Evolutionary conservation across 37 sponge, comb jelly and placozoan genomes (phyloP).

Genomic region (Mnemiopsis leidyi): DNA sequence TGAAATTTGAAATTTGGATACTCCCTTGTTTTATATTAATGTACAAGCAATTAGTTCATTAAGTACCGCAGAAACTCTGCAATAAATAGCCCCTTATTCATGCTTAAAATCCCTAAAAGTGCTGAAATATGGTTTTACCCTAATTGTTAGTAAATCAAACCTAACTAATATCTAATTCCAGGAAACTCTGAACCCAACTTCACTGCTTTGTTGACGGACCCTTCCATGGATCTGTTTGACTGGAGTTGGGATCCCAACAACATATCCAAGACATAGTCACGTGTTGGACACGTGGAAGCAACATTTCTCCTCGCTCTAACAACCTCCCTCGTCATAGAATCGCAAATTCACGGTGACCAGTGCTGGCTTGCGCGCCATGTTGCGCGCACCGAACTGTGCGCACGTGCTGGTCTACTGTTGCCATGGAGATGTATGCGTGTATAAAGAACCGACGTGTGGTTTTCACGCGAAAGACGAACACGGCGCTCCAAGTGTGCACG

Average conservation of each 20-base stretch:
- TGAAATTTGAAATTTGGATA: no score
- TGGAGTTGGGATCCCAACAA: conserved; percentile 62
- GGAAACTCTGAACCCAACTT: conserved; percentile 60
- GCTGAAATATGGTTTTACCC: neutral
- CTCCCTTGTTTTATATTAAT: no score
- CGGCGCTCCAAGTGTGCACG: neutral
- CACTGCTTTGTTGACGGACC: conserved; percentile 56
- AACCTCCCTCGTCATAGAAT: neutral
- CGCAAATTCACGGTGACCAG: neutral
- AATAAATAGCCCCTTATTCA: no score
- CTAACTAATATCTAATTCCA: neutral
- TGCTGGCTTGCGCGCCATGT: neutral
- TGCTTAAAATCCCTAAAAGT: no score
- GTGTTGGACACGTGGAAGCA: neutral
- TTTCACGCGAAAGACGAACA: neutral
- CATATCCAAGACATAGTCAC: conserved; percentile 26
- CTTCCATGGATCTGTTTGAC: conserved; percentile 51
- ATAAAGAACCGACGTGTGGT: neutral
- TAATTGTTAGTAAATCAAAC: neutral
- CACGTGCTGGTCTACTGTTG: neutral
- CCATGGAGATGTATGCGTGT: neutral
- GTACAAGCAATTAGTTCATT: no score
- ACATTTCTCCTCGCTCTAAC: neutral
- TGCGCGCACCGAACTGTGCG: neutral
- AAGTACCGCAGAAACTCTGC: no score